Base-by-base conservation (phyloP, 2,113 vertebrate genomes). In the Scomber colias region DNA sequence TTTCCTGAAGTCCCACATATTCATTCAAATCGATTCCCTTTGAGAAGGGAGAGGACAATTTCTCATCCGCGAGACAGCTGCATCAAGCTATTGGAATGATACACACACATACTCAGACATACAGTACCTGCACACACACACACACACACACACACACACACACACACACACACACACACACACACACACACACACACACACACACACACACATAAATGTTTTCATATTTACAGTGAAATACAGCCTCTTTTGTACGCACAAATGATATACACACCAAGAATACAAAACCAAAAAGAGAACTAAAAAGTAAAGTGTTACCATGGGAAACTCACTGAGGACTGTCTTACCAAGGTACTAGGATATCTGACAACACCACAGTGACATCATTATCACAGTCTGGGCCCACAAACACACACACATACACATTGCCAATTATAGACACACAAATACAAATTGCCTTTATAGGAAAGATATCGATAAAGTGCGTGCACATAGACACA, bases 1-100 rank as follows among this genome's bases (percentile, higher is more conserved):
- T 91, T 87, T 83, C 81, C 76, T 84, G 71, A 40, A 24, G 79
- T 71, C 61, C 57, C 55, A 62, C 63, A 71, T 83, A 84, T 91
- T 91, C 88, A 87, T 85, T 85, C 65, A 85, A 88, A 92, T 90
- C 61, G 75, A 90, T 87, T 91, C 84, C 74, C 82, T 88, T 77
- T 89, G 79, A 90, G 83, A 75, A 72, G 86, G 67, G 66, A 82
- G 85, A 77, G 75, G 83, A 87, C 71, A 2, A 85, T 90, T 90
- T 85, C 75, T 93, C 87, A 88, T 88, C 63, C 76, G 82, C 48
- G 46, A 69, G 79, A 88, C 85, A 75, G 84, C 85, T 74, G 74
- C 74, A 87, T 87, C 80, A 44, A 30, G 72, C 63, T 78, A 75
- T 88, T 15, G 77, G 21, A 88, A 70, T 77, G 70, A 70, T 17